These are phyloP conservation scores for Brevimyrus niger DNA, from an alignment of 2,113 vertebrate species.

Conservation along the genomic window DNA sequence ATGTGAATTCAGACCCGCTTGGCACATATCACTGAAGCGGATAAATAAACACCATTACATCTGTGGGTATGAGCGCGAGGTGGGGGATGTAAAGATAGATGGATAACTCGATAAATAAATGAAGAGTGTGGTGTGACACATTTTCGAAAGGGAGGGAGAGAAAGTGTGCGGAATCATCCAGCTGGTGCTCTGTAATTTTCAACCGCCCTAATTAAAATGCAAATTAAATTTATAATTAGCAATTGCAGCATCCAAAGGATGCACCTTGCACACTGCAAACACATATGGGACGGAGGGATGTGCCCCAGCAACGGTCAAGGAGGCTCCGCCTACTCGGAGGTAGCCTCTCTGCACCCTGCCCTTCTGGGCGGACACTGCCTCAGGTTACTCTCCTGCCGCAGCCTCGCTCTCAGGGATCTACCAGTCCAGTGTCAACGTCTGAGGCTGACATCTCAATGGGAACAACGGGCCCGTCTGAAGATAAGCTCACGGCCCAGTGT, in stretches of 20 bases:
- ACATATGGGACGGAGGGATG: conserved; percentile 81
- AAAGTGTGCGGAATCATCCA: conserved; percentile 98
- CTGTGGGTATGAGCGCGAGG: conserved; percentile 55
- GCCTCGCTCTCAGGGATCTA: conserved; percentile 27
- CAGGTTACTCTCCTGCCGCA: conserved; percentile 71
- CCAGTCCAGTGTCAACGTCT: conserved; percentile 3
- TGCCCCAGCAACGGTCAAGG: conserved; percentile 39
- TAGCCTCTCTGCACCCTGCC: conserved; percentile 10
- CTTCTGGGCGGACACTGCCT: conserved; percentile 32
- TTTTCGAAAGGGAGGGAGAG: conserved; percentile 61
- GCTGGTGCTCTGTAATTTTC: conserved; percentile 99
- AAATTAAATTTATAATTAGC: conserved; percentile 99
- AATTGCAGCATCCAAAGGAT: conserved; percentile 96
- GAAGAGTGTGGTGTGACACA: conserved; percentile 71
- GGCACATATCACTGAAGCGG: conserved; percentile 37
- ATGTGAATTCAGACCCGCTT: conserved; percentile 38
- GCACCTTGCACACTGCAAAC: conserved; percentile 86
- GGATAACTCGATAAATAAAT: conserved; percentile 65
- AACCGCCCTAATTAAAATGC: conserved; percentile 99
- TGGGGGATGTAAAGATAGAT: conserved; percentile 38
- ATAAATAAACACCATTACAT: conserved; percentile 40
- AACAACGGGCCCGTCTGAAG: conserved; percentile 30
- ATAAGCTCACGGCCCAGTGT: conserved; percentile 34
- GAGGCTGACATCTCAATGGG: conserved; percentile 34
- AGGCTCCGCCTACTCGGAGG: conserved; percentile 26